A percentile compares a stretch with the other conserved stretches of the same genome.
Conservation (phyloP, 2,888 invertebrate genomes). For the Drosophila austrosaltans region DNA sequence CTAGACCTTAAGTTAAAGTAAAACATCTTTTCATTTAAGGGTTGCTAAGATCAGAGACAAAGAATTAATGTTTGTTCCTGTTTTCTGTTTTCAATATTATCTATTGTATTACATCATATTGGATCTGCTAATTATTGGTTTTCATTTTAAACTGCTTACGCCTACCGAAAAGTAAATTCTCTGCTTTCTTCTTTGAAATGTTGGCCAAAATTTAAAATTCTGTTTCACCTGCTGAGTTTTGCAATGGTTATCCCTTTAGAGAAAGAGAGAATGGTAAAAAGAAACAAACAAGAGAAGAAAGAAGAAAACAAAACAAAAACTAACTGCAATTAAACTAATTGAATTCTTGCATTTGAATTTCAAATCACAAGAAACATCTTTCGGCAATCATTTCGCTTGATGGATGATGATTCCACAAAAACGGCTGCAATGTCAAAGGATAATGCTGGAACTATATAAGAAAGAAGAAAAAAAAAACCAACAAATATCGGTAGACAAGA, state of each 20-base stretch:
- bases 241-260: no score
- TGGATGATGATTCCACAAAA: conserved; percentile 70
- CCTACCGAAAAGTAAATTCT: conserved; percentile 24
- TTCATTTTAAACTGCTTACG: conserved; percentile 1
- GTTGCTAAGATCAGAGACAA: no score
- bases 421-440: conserved; percentile 76
- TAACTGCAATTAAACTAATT: conserved; percentile 75
- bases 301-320: conserved; percentile 8
- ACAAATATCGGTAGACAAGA: conserved; percentile 61
- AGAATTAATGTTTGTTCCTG: no score
- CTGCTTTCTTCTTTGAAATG: not conserved
- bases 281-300: not conserved
- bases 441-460: conserved; percentile 56
- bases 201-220: conserved; percentile 20
- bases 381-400: conserved; percentile 75
- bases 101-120: conserved; percentile 23
- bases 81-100: not conserved
- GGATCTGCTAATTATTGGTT: conserved; percentile 27
- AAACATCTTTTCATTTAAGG: no score
- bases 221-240: conserved; percentile 61
- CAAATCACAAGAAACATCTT: conserved; percentile 74
- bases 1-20: no score
- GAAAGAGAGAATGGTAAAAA: not conserved
- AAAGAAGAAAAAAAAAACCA: conserved; percentile 37
- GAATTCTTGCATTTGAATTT: conserved; percentile 71